Evolutionary conservation across 2,797 vertebrate genomes (phyloP).

Genomic region (Rhinatrema bivittatum): DNA sequence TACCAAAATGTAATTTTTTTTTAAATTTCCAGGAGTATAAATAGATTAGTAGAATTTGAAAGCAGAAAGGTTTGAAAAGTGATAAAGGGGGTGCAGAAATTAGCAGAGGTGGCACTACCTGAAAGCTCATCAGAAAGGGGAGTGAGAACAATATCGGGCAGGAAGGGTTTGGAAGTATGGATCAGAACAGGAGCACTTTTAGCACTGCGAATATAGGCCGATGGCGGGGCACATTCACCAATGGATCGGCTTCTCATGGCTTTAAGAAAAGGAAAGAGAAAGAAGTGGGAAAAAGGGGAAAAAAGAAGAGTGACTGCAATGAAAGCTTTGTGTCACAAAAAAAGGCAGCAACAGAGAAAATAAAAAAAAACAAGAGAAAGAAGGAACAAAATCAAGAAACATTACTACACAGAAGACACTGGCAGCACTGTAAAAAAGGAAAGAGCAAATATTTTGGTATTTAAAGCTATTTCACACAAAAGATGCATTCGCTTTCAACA

Average conservation of each 20-base stretch:
- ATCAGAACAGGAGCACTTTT: conserved; percentile 99
- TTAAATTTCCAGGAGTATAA: conserved; percentile 51
- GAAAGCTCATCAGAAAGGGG: conserved; percentile 98
- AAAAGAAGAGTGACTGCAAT: conserved; percentile 69
- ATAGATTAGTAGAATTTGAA: conserved; percentile 61
- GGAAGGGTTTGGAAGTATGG: conserved; percentile 98
- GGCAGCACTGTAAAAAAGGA: conserved; percentile 65
- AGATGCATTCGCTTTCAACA: background rate
- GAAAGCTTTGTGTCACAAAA: conserved; percentile 65
- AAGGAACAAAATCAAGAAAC: conserved; percentile 66
- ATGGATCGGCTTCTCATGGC: conserved; percentile 99
- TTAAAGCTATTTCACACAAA: background rate
- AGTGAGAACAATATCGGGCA: conserved; percentile 94
- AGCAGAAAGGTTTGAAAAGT: conserved; percentile 62
- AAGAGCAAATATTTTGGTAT: conserved; percentile 33
- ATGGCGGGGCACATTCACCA: conserved; percentile 98
- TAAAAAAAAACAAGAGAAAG: conserved; percentile 53
- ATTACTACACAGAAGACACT: conserved; percentile 64
- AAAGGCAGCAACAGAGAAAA: conserved; percentile 77
- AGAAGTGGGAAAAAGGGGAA: conserved; percentile 66
- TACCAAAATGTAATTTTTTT: conserved; percentile 53
- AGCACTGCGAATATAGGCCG: conserved; percentile 99
- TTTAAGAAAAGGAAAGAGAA: conserved; percentile 69
- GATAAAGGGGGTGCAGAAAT: conserved; percentile 66
- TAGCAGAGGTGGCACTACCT: conserved; percentile 93